Percentiles rank a stretch among this genome's conserved stretches.
These are phyloP conservation scores for Calidris pygmaea DNA, from an alignment of 2,113 vertebrate genomes.

Conservation along the genomic window DNA sequence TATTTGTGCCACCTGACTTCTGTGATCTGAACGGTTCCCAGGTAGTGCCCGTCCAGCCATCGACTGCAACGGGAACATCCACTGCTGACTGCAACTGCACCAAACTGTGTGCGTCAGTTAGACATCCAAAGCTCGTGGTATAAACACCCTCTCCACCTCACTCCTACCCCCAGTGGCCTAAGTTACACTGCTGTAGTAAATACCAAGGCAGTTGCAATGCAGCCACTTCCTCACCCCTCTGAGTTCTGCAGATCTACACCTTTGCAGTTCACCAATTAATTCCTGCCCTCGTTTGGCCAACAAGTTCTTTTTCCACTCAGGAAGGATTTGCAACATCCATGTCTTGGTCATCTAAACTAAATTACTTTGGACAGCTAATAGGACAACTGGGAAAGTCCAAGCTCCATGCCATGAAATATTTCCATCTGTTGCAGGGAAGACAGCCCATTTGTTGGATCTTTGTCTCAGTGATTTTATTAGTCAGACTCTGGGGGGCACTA, in stretches of 20 bases:
- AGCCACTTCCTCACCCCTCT: neutral
- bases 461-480: slow-evolving; percentile 33
- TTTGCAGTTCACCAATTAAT: neutral
- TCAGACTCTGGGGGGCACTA: slow-evolving; percentile 65
- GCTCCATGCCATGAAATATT: neutral
- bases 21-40: neutral
- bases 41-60: neutral
- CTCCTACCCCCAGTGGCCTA: neutral
- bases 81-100: neutral
- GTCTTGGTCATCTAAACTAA: neutral
- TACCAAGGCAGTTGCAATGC: neutral
- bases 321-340: neutral
- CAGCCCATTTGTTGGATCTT: fast-evolving
- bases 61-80: neutral
- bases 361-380: neutral
- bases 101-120: neutral
- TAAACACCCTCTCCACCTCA: neutral
- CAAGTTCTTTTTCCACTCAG: neutral
- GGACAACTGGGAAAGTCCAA: neutral
- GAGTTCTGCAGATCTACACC: neutral
- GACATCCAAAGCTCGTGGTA: neutral
- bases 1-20: neutral
- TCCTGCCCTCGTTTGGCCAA: neutral
- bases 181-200: neutral
- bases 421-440: neutral